phyloP scores from a whole-genome alignment of 53 echinoderm and acorn worm genomes.

The Stichopus horrens region DNA sequence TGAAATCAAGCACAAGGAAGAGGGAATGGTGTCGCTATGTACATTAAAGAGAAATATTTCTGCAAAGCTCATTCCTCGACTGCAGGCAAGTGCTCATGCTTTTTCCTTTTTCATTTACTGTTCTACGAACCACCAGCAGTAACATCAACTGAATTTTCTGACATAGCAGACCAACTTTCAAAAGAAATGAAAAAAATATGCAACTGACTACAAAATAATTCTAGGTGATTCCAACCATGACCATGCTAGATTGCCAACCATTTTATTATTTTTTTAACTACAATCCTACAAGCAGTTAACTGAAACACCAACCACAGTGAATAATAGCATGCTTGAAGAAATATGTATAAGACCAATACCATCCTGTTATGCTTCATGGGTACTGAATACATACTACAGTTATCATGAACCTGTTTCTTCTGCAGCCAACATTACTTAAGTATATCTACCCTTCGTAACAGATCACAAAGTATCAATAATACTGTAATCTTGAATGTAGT shows the following conservation, averaged over 20 bases:
- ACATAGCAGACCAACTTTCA: background rate
- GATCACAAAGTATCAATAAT: background rate
- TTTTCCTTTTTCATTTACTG: background rate
- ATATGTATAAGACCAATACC: background rate
- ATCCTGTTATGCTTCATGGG: background rate
- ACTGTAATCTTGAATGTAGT: too few relatives aligned
- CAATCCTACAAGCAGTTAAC: too few relatives aligned
- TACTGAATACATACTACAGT: background rate
- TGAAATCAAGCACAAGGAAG: background rate
- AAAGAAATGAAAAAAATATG: too few relatives aligned
- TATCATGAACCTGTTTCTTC: constrained; percentile 2
- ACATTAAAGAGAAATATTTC: background rate
- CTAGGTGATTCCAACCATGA: constrained; percentile 36
- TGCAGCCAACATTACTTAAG: background rate
- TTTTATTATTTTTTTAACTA: too few relatives aligned
- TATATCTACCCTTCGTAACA: too few relatives aligned
- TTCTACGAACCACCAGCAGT: background rate
- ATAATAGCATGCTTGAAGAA: too few relatives aligned
- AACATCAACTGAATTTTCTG: background rate
- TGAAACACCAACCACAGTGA: too few relatives aligned
- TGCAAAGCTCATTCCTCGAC: background rate
- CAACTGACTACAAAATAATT: background rate
- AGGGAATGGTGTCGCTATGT: constrained; percentile 20
- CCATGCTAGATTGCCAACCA: too few relatives aligned
- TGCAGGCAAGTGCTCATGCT: background rate